These are phyloP conservation scores for Zosterops pallidus DNA, from an alignment of 2,113 vertebrate genomes.

Conservation along the genomic window DNA sequence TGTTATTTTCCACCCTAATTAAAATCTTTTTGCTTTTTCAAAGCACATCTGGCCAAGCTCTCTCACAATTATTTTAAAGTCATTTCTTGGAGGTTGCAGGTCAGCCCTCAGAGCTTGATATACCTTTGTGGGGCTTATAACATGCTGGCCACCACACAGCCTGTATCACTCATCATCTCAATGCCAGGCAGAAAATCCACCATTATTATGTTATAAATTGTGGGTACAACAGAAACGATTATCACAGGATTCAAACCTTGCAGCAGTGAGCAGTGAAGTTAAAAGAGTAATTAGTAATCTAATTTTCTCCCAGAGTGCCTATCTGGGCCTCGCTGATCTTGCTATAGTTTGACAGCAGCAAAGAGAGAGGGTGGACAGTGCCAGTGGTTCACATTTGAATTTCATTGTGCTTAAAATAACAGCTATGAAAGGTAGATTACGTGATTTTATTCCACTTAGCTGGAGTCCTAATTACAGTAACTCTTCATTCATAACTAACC, in stretches of 20 bases:
- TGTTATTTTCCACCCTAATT: background rate
- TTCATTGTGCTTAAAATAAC: background rate
- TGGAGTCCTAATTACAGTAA: background rate
- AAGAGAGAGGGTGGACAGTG: background rate
- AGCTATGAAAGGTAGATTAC: rapidly evolving
- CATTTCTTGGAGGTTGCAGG: background rate
- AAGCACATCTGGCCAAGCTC: background rate
- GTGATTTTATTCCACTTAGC: background rate
- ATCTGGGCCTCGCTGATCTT: background rate
- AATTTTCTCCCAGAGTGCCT: background rate
- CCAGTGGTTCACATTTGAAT: background rate
- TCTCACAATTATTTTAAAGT: background rate
- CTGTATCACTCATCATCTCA: background rate
- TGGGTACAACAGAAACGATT: background rate
- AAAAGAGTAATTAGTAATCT: background rate
- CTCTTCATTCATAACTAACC: background rate
- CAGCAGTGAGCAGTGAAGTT: background rate
- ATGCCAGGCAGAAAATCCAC: background rate
- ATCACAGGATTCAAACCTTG: background rate
- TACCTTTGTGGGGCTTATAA: background rate
- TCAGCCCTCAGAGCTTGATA: background rate
- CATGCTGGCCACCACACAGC: background rate
- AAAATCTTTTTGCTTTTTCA: background rate
- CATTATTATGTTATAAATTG: background rate
- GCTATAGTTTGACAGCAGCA: background rate